Conservation (phyloP, 2,888 invertebrate genomes). For the Parnassius orleans region DNA sequence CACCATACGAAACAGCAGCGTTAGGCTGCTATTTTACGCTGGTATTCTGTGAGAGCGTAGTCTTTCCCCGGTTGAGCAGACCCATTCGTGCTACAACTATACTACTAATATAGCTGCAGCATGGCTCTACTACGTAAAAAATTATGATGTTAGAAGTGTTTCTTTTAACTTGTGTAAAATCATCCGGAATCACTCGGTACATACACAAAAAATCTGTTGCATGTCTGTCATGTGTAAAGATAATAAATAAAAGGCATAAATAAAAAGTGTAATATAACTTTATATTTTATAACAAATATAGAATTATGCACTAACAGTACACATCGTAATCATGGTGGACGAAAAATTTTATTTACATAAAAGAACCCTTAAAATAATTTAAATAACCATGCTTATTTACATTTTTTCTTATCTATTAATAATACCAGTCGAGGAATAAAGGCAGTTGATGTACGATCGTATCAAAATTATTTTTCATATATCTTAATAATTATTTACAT, state of each 20-base stretch:
- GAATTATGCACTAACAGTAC: slow-evolving; percentile 65
- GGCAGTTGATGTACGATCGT: slow-evolving; percentile 56
- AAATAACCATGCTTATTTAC: slow-evolving; percentile 54
- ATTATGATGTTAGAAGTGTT: no score
- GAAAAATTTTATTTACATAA: slow-evolving; percentile 67
- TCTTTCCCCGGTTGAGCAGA: no score
- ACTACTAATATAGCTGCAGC: no score
- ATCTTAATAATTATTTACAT: slow-evolving; percentile 33
- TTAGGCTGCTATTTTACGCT: no score
- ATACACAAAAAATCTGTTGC: no score
- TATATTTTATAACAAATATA: slow-evolving; percentile 81
- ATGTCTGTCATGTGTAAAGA: no score
- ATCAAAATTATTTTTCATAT: slow-evolving; percentile 34
- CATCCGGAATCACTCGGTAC: not conserved
- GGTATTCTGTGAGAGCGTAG: no score
- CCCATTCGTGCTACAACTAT: no score
- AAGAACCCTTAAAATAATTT: slow-evolving; percentile 63
- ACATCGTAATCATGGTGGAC: slow-evolving; percentile 48
- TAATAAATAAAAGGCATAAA: slow-evolving; percentile 35
- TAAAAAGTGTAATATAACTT: slow-evolving; percentile 50
- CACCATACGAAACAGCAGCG: no score
- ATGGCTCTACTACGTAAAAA: no score
- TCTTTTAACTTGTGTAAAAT: not conserved
- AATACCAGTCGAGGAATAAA: slow-evolving; percentile 67
- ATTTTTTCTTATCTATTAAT: slow-evolving; percentile 46